Evolutionary conservation across 2,113 vertebrate species (phyloP).

Genomic region (Rafetus swinhoei): DNA sequence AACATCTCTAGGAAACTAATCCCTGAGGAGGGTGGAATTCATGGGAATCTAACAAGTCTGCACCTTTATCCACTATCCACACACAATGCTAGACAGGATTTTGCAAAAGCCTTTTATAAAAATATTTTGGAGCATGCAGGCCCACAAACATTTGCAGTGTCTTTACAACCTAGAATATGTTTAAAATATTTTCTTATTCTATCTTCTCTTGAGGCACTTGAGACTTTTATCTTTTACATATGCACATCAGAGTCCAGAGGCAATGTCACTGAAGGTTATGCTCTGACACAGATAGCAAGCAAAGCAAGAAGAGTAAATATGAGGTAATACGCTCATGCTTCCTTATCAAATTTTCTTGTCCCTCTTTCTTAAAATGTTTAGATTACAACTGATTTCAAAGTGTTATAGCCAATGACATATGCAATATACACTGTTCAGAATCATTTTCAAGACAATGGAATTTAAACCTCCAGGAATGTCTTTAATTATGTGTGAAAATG

Average conservation of each 20-base stretch:
- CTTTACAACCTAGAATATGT: not conserved
- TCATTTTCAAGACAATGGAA: not conserved
- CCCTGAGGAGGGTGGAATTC: conserved; percentile 45
- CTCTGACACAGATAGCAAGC: not conserved
- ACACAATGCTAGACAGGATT: conserved; percentile 17
- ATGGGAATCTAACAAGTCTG: conserved; percentile 40
- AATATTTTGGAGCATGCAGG: conserved; percentile 45
- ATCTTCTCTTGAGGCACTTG: not conserved
- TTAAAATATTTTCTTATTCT: not conserved
- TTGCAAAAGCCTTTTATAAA: conserved; percentile 51
- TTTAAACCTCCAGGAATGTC: not conserved
- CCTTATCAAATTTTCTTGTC: not conserved
- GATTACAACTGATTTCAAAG: not conserved
- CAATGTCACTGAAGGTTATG: not conserved
- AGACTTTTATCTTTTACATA: not conserved
- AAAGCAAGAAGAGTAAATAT: not conserved
- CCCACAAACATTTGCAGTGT: not conserved
- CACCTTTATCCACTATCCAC: conserved; percentile 40
- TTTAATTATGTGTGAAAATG: not conserved
- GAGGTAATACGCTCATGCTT: not conserved
- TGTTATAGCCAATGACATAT: not conserved
- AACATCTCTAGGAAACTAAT: conserved; percentile 51
- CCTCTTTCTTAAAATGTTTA: not conserved
- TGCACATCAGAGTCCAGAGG: not conserved
- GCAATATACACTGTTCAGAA: not conserved